Evolutionary conservation across 2,113 vertebrate genomes (phyloP), one percentile per base, ranked within the genome.

Genomic region (Oreocharis arfaki): DNA sequence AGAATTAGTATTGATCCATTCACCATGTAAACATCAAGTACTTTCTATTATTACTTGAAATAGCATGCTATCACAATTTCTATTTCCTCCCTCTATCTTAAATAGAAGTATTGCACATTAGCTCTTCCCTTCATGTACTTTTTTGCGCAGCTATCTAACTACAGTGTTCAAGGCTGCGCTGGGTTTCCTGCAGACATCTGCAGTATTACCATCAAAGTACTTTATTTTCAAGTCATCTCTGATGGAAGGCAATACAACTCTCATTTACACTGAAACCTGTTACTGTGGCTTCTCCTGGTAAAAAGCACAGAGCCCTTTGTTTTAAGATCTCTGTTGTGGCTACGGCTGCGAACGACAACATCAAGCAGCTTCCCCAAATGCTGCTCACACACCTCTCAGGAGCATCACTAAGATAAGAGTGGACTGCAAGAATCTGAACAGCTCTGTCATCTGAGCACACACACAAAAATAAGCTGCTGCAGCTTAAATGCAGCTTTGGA

Each of bases 21-120:
- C 98, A 96, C 97, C 98, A 98, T 98, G 98, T 98, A 98, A 98
- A 98, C 98, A 98, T 97, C 98, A 98, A 98, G 97, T 98, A 97
- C 98, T 97, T 98, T 98, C 98, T 98, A 98, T 98, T 98, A 98
- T 98, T 98, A 98, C 98, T 98, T 98, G 98, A 98, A 98, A 98
- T 98, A 98, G 98, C 98, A 98, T 97, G 98, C 98, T 98, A 98
- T 98, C 98, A 98, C 98, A 98, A 98, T 98, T 98, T 98, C 98
- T 98, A 98, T 98, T 98, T 98, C 98, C 98, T 98, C 97, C 97
- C 96, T 98, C 98, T 98, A 98, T 98, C 98, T 98, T 98, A 98
- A 98, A 98, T 98, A 98, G 98, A 98, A 98, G 97, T 98, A 97
- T 95, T 97, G 98, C 97, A 97, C 98, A 98, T 98, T 98, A 98